Evolutionary conservation across 2,888 invertebrate species (phyloP), one percentile per base, ranked within the genome.

Genomic region (Acronicta psi): DNA sequence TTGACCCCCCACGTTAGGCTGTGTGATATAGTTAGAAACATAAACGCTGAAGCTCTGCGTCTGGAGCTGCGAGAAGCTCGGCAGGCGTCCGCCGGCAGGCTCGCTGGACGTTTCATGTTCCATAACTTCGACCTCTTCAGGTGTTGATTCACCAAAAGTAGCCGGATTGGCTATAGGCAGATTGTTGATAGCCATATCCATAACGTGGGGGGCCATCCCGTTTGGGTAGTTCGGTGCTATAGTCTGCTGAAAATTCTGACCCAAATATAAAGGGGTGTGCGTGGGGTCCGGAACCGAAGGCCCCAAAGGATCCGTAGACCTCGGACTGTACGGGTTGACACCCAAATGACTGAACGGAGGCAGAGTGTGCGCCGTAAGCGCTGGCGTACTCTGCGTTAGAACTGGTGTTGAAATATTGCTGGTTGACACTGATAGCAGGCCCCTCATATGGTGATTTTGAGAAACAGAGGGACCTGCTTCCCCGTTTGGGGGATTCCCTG

Each of bases 391-490:
- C 88, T 95, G 95, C 56, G 93, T 93, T 93, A 92, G 92, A 82
- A 91, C 86, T 86, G 94, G 94, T 82, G 94, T 92, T 94, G 95
- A 92, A 95, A 94, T 95, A 94, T 94, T 95, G 95, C 94, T 95
- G 95, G 95, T 96, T 95, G 96, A 96, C 94, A 96, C 96, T 95
- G 96, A 95, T 92, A 96, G 97, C 97, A 97, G 97, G 97, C 97
- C 97, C 97, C 97, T 97, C 97, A 97, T 95, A 95, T 95, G 96
- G 95, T 96, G 95, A 95, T 96, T 96, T 96, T 96, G 96, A 95
- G 96, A 96, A 95, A 96, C 97, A 96, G 97, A 97, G 97, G 97
- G 97, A 97, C 97, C 97, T 97, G 97, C 97, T 96, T 97, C 97
- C 97, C 97, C 97, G 97, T 98, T 98, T 97, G 97, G 97, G 97